A percentile compares a stretch with the other conserved stretches of the same genome.
Conservation (phyloP, 2,888 invertebrate species). For the Synanthedon myopaeformis region DNA sequence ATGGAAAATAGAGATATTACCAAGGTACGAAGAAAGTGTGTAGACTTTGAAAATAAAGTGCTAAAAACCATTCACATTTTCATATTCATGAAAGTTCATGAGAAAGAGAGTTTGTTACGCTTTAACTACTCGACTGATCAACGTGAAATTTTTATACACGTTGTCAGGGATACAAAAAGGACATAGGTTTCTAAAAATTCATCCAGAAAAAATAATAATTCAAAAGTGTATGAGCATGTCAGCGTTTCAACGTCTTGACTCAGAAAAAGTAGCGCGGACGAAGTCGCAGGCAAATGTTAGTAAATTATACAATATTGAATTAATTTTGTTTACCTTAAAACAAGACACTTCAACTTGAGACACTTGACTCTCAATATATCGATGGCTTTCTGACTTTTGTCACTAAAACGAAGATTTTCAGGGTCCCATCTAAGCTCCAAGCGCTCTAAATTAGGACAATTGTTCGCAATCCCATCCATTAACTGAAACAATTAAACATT, state of each 20-base stretch:
- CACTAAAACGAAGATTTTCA: conserved; percentile 97
- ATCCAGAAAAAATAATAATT: too few relatives aligned
- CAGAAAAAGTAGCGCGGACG: neutral
- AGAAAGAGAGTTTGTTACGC: too few relatives aligned
- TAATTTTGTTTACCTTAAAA: conserved; percentile 76
- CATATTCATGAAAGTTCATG: too few relatives aligned
- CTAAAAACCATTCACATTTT: too few relatives aligned
- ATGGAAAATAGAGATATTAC: too few relatives aligned
- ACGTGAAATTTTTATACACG: too few relatives aligned
- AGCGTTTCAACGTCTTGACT: neutral
- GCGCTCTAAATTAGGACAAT: conserved; percentile 88
- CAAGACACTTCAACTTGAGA: conserved; percentile 90
- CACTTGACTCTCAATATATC: conserved; percentile 97
- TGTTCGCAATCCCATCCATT: conserved; percentile 96
- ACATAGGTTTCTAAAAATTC: too few relatives aligned
- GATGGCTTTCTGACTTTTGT: conserved; percentile 99
- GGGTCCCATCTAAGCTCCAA: conserved; percentile 98
- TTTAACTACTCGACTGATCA: too few relatives aligned
- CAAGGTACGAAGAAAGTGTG: too few relatives aligned
- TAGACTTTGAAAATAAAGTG: too few relatives aligned
- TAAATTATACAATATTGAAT: conserved; percentile 4
- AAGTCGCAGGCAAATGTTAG: neutral
- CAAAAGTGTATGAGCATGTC: too few relatives aligned
- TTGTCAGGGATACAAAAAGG: too few relatives aligned
- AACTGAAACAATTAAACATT: conserved; percentile 53